Base-by-base conservation (phyloP, 2,113 vertebrate species). In the Octodon degus region DNA sequence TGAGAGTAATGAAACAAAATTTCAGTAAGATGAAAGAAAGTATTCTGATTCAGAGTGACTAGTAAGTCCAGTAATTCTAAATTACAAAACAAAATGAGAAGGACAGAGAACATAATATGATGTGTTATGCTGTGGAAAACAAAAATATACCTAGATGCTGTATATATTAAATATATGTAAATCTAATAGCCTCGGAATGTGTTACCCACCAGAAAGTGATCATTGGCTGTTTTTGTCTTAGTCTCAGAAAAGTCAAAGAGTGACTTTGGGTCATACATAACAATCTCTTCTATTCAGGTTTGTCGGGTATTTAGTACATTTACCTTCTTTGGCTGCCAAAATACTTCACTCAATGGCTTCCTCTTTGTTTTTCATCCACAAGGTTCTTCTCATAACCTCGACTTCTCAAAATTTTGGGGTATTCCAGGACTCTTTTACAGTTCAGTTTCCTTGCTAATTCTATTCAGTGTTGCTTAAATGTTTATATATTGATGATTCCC, bases 61-160 rank as follows among this genome's bases (percentile, higher is more conserved):
- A 63, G 11, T 81, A 67, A 96, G 70, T 22, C 24, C 79, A 47
- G 5, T 47, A 34, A 74, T 86, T 96, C 30, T 89, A 96, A 93
- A 30, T 86, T 95, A 22, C 4, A 67, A 91, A 94, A 76, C 3
- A 84, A 65, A 77, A 86, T 74, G 27, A 68, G 25, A 91, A n/a
- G 30, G 86, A 24, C 13, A 62, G 63, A 92, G 16, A 89, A 43
- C 25, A 37, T 43, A 93, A 88, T 79, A 63, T 90, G 32, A 5
- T 30, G 14, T 95, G 12, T 53, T 43, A 67, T 94, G 55, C 76
- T 93, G 8, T 89, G 80, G 65, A 95, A 96, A 81, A 79, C 43
- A 47, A 68, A 96, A 92, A 43, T 47, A 47, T 30, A 27, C 55
- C 17, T 62, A 86, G 47, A 16, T 89, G 47, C 17, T 30, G 90